A percentile compares a stretch with the other conserved stretches of the same genome.
phyloP scores from a whole-genome alignment of 1,140 invertebrate species.

The Chrysopa pallens region DNA sequence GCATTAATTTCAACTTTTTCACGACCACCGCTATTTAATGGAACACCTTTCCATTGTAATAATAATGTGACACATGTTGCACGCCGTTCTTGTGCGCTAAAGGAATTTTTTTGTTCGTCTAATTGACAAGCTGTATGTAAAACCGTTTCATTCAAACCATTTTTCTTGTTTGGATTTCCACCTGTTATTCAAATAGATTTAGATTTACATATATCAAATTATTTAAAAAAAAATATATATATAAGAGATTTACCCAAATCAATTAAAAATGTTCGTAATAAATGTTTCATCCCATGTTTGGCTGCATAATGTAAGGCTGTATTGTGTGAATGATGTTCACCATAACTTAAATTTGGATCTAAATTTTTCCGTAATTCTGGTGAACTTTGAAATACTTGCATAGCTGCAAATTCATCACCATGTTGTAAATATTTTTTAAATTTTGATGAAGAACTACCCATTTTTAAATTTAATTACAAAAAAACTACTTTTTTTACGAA shows the following conservation, averaged over 20 bases:
- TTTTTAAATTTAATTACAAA: slow-evolving; percentile 14
- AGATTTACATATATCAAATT: neutral
- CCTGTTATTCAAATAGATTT: slow-evolving; percentile 4
- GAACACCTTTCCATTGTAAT: slow-evolving; percentile 39
- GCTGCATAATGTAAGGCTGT: slow-evolving; percentile 49
- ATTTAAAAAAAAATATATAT: neutral
- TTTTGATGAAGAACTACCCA: slow-evolving; percentile 52
- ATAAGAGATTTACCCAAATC: slow-evolving; percentile 23
- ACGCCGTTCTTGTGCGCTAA: slow-evolving; percentile 35
- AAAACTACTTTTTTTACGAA: too few species aligned
- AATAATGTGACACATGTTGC: slow-evolving; percentile 40
- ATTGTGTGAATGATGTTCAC: slow-evolving; percentile 46
- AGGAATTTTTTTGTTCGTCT: slow-evolving; percentile 23
- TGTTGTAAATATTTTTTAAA: slow-evolving; percentile 53
- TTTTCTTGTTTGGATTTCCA: slow-evolving; percentile 53
- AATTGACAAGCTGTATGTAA: slow-evolving; percentile 44
- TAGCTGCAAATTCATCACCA: slow-evolving; percentile 51
- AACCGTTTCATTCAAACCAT: slow-evolving; percentile 40
- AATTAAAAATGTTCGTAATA: slow-evolving; percentile 41
- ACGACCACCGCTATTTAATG: slow-evolving; percentile 30
- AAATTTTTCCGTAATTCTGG: slow-evolving; percentile 41
- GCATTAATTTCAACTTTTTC: slow-evolving; percentile 39
- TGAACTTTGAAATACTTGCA: slow-evolving; percentile 39
- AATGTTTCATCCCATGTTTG: slow-evolving; percentile 38
- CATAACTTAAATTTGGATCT: slow-evolving; percentile 52